A percentile compares a stretch with the other conserved stretches of the same genome.
Evolutionary conservation across 2,797 vertebrate species (phyloP).

Genomic region (Brachyalestes nurse): DNA sequence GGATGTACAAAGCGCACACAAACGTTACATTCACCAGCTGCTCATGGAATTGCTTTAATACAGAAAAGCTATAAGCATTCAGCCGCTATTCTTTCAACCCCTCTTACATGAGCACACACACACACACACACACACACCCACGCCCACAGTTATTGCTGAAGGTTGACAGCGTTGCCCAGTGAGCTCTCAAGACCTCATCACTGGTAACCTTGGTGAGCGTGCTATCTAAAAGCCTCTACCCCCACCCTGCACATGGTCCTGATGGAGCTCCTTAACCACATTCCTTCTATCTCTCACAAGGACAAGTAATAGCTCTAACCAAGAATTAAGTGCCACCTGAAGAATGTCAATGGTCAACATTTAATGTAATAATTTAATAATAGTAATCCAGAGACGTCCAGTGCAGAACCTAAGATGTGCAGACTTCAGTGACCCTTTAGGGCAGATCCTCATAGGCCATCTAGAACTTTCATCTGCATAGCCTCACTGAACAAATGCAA

Average conservation of each 20-base stretch:
- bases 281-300: slow-evolving; percentile 10
- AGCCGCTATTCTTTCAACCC: background rate
- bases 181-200: slow-evolving; percentile 35
- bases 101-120: background rate
- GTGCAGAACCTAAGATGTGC: background rate
- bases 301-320: background rate
- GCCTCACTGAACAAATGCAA: too few relatives aligned
- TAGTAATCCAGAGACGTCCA: background rate
- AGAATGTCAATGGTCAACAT: background rate
- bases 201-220: slow-evolving; percentile 12
- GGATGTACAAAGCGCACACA: background rate
- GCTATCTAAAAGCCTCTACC: slow-evolving; percentile 12
- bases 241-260: slow-evolving; percentile 11
- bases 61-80: background rate
- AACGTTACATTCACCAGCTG: background rate
- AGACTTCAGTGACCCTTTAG: too few relatives aligned
- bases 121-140: background rate
- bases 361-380: background rate
- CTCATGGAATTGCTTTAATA: background rate
- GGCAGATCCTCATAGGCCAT: too few relatives aligned
- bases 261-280: slow-evolving; percentile 25
- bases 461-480: too few relatives aligned
- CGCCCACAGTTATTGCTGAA: background rate
- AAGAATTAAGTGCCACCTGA: background rate
- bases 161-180: slow-evolving; percentile 33